Percentiles rank a stretch among this genome's conserved stretches.
Evolutionary conservation across 2,113 vertebrate species (phyloP).

Genomic region (Perca fluviatilis): DNA sequence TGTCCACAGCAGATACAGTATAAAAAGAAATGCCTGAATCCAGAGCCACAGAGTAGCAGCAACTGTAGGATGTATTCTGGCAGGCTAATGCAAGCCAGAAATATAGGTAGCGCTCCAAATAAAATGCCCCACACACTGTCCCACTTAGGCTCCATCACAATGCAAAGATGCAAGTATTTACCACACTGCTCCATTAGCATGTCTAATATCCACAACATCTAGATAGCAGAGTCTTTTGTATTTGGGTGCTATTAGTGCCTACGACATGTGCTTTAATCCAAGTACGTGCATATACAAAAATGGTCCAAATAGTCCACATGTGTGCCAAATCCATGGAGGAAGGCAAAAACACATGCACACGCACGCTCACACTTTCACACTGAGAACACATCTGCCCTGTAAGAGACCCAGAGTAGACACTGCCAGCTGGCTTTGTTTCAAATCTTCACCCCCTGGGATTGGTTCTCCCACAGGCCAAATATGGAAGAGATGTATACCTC

Average conservation of each 20-base stretch:
- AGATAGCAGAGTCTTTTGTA: slow-evolving; percentile 4
- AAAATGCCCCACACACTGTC: slow-evolving; percentile 67
- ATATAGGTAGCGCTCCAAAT: slow-evolving; percentile 56
- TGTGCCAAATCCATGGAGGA: slow-evolving; percentile 47
- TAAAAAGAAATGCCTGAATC: slow-evolving; percentile 73
- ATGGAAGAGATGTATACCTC: slow-evolving; percentile 74
- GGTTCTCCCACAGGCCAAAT: slow-evolving; percentile 81
- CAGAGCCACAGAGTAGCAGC: slow-evolving; percentile 50
- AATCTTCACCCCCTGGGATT: slow-evolving; percentile 78
- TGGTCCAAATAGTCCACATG: slow-evolving; percentile 34
- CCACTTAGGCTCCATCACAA: slow-evolving; percentile 49
- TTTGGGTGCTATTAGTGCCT: slow-evolving; percentile 28
- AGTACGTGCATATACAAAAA: slow-evolving; percentile 6
- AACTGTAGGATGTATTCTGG: slow-evolving; percentile 59
- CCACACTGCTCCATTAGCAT: slow-evolving; percentile 29
- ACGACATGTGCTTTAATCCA: slow-evolving; percentile 20
- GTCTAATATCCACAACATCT: slow-evolving; percentile 24
- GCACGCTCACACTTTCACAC: slow-evolving; percentile 37
- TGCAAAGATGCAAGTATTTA: slow-evolving; percentile 42
- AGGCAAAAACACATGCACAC: slow-evolving; percentile 40
- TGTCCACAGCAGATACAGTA: slow-evolving; percentile 67
- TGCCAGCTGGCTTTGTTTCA: slow-evolving; percentile 82
- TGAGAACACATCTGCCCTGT: slow-evolving; percentile 79
- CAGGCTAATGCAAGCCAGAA: slow-evolving; percentile 61
- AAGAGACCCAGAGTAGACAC: slow-evolving; percentile 72